Base-by-base conservation (phyloP, 1,140 invertebrate genomes). In the Hyles euphorbiae region DNA sequence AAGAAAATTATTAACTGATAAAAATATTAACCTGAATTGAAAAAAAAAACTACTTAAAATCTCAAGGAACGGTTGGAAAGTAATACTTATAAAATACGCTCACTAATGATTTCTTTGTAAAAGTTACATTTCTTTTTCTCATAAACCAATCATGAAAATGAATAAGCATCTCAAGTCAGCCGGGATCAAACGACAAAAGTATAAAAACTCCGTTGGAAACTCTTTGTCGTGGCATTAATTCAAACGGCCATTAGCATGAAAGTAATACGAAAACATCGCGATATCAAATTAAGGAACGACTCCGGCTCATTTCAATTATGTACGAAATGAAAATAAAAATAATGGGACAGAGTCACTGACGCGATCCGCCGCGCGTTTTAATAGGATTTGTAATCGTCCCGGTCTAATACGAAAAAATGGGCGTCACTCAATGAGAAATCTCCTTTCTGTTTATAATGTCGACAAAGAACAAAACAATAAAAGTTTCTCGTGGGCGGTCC, bases 351-450 rank as follows among this genome's bases (percentile, higher is more conserved):
- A 46, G 70, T 53, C 53, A 44, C 57, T 51, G 65, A 63, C 65
- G 76, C 72, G 78, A 81, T 70, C 63, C 62, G 22, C 59, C 45
- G 12, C 7, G 8, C n/a, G 51, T 63, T 61, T 68, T 78, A 75
- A 82, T 74, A 79, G 74, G 76, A 77, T 81, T 81, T 72, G 76
- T 77, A 72, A 83, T 78, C 72, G 70, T 56, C 46, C 46, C 12
- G 52, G 64, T 60, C 57, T 46, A 65, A 71, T 73, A 71, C 62
- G 72, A 65, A 70, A 74, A 67, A 69, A 58, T 57, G 70, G 63
- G 68, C 70, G 71, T 80, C 72, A 72, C 76, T 80, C 75, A 77
- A 80, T 81, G 70, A 80, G 78, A 79, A 77, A 80, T 74, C 70
- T 73, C 69, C 58, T 63, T 67, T 68, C 70, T 73, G 75, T 78